A percentile compares a stretch with the other conserved stretches of the same genome.
Conservation (phyloP, 1,140 invertebrate genomes). For the Riptortus pedestris region DNA sequence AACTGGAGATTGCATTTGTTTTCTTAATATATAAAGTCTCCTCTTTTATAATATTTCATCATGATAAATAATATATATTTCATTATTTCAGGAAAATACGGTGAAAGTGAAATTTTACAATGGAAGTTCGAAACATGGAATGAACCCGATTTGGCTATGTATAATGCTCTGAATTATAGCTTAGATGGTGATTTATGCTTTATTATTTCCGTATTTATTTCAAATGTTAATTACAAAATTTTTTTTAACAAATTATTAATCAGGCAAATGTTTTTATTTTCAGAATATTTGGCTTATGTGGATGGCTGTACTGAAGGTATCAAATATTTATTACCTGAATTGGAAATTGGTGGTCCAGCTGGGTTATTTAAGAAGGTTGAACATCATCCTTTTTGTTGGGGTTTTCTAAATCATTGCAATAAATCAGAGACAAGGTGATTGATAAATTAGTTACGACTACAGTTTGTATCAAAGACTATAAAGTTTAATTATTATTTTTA, state of each 20-base stretch:
- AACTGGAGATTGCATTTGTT: no score
- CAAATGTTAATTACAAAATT: no score
- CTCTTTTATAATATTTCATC: no score
- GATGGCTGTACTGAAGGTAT: conserved; percentile 35
- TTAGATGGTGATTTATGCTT: conserved; percentile 32
- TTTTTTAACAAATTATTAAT: no score
- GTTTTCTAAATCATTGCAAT: conserved; percentile 38
- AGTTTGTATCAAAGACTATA: no score
- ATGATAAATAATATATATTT: no score
- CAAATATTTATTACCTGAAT: conserved; percentile 12
- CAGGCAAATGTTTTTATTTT: no score
- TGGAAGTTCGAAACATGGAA: conserved; percentile 46
- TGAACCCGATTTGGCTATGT: conserved; percentile 41
- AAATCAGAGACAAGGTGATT: conserved; percentile 25
- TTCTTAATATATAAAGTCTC: no score
- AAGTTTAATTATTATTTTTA: neutral
- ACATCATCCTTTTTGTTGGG: conserved; percentile 41
- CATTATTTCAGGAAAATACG: conserved; percentile 34
- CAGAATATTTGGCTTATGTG: conserved; percentile 34
- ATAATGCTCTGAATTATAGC: conserved; percentile 42
- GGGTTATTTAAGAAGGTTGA: conserved; percentile 38
- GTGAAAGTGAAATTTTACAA: conserved; percentile 35
- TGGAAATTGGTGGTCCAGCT: conserved; percentile 39
- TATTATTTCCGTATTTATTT: conserved; percentile 34
- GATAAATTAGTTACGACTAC: no score